Percentiles rank a stretch among this genome's conserved stretches.
phyloP scores from a whole-genome alignment of 2,888 invertebrate genomes.

The Leucozona laternaria region DNA sequence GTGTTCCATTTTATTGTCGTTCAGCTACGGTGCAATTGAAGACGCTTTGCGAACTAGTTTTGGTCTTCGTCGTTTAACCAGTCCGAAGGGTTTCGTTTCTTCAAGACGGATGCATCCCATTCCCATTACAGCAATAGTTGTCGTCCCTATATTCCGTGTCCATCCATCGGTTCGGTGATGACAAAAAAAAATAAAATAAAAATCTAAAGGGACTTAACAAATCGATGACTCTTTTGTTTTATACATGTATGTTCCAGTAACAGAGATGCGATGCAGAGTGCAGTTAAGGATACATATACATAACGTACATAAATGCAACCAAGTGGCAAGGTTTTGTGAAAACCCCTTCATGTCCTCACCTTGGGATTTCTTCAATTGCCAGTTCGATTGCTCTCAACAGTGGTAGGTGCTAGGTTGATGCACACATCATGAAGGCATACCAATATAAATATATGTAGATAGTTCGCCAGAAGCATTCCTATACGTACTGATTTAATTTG shows the following conservation, averaged over 20 bases:
- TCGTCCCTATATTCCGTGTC: constrained; percentile 12
- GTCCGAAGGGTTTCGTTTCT: constrained; percentile 31
- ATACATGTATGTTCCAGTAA: background rate
- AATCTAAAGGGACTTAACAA: constrained; percentile 66
- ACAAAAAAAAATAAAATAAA: constrained; percentile 10
- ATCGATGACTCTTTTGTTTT: constrained; percentile 75
- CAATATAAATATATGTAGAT: background rate
- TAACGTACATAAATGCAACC: constrained; percentile 37
- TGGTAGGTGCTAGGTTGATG: constrained; percentile 13
- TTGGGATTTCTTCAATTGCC: constrained; percentile 70
- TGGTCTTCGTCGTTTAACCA: constrained; percentile 46
- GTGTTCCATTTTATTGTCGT: constrained; percentile 44
- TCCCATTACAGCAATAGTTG: constrained; percentile 55
- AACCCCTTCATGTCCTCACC: constrained; percentile 70
- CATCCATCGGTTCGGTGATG: constrained; percentile 12
- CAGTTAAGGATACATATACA: background rate
- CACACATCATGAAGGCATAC: constrained; percentile 10
- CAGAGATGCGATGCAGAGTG: too few species aligned
- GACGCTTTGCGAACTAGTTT: constrained; percentile 64
- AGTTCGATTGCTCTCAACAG: constrained; percentile 63
- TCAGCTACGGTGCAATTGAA: constrained; percentile 47
- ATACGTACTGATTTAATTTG: constrained; percentile 63
- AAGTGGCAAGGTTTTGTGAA: constrained; percentile 55
- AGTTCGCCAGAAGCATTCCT: constrained; percentile 19
- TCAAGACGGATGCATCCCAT: constrained; percentile 70